Evolutionary conservation across 2,797 vertebrate species (phyloP), one percentile per base, ranked within the genome.

Genomic region (Salarias fasciatus): DNA sequence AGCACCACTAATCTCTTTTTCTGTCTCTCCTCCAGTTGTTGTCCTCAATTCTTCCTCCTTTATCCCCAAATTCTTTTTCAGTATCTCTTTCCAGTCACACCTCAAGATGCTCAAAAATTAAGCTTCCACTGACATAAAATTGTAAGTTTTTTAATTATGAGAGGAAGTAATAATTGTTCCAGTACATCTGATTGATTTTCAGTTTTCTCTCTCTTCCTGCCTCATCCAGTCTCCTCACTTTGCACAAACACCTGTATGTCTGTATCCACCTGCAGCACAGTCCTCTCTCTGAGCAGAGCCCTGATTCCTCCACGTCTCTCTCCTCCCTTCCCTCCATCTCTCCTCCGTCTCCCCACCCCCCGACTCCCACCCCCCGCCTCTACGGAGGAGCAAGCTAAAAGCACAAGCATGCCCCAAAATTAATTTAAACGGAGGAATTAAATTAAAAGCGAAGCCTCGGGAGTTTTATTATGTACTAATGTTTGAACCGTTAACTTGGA

Each of bases 391-490:
- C 40, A 69, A 78, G 78, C 81, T 79, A 83, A 87, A 87, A 85
- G 78, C 78, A 86, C 73, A 81, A 72, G 82, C 84, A 82, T 80
- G 84, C 88, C 89, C 87, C 82, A 80, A 92, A 92, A 92, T 92
- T 91, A 90, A 92, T 91, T 92, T 92, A 92, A 92, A 89, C 74
- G 53, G 74, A 88, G 82, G 69, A 92, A 91, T 92, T 90, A 92
- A 93, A 92, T 92, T 92, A 91, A 92, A 85, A 90, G 89, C 77
- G 70, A 91, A 88, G 87, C 91, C 92, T 91, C 91, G 8, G 90
- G 91, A 92, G 92, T 90, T 92, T 92, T 90, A 91, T 91, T 91
- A 89, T 89, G 89, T 89, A 90, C 90, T 91, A 91, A 90, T 91
- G 90, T 91, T 91, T 92, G 85, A 90, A 90, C 90, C 83, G 87